Percentiles rank a stretch among this genome's conserved stretches.
These are phyloP conservation scores for Caiman crocodilus DNA, from an alignment of 2,797 vertebrate genomes.

Conservation along the genomic window DNA sequence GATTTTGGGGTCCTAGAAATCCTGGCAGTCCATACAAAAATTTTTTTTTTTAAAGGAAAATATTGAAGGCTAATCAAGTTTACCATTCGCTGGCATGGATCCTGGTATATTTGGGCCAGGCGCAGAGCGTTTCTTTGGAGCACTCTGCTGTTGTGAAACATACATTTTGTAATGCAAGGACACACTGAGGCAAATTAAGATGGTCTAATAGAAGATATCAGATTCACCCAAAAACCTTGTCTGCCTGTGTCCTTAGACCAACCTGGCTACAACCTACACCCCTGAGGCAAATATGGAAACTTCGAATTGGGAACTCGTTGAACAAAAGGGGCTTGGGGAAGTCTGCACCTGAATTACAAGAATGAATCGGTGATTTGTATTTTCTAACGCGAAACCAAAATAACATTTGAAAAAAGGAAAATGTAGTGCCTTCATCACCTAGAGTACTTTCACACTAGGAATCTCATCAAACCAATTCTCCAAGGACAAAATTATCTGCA, in stretches of 20 bases:
- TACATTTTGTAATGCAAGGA: no score
- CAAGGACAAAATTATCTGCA: background rate
- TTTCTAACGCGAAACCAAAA: background rate
- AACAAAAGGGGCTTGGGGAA: background rate
- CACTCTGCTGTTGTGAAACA: background rate
- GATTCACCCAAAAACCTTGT: no score
- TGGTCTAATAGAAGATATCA: background rate
- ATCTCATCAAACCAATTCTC: background rate
- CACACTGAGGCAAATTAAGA: no score
- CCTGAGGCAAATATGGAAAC: background rate
- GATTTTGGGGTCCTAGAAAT: background rate
- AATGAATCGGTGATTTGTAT: background rate
- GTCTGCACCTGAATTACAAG: background rate
- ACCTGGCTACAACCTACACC: no score
- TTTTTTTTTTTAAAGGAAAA: background rate
- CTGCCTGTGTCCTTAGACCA: no score
- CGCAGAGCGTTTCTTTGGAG: background rate
- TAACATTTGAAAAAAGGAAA: background rate
- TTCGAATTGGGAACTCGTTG: background rate
- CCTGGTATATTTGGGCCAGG: background rate
- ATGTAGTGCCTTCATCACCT: background rate
- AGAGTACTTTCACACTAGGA: background rate
- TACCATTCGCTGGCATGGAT: background rate
- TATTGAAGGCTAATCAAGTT: background rate
- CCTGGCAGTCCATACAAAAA: background rate